Evolutionary conservation across 2,113 vertebrate genomes (phyloP), one percentile per base, ranked within the genome.

Genomic region (Stigmatopora argus): DNA sequence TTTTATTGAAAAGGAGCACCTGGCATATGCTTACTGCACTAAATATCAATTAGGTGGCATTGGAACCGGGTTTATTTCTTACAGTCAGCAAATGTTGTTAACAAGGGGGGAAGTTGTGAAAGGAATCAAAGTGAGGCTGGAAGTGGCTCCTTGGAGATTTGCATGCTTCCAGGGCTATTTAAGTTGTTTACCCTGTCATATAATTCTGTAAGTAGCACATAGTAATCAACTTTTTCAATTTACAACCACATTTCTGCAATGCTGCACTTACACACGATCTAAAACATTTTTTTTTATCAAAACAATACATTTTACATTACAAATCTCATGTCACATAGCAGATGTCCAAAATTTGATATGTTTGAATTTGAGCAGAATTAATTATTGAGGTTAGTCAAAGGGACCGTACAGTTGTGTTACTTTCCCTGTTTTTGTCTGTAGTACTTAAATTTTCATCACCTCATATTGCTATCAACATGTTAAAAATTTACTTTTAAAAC

Each of bases 1-100:
- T 53, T 23, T 23, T 13, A 26, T 9, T 19, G 14, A 62, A 31
- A 64, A 31, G 31, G 62, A 52, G 17, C 14, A 64, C 17, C 72
- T 78, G 69, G 84, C 81, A 81, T 87, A 87, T 85, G 86, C 69
- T 81, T 61, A 60, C 45, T 47, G 73, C 70, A 75, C 78, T 81
- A 81, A 77, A 78, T 69, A 78, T 71, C 63, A 19, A 77, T 79
- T 70, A 71, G 71, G 49, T 69, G 60, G 69, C 9, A n/a, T 48
- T 65, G 31, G 63, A 79, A 70, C 77, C 44, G 71, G 68, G 59
- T 73, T 75, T 77, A 73, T 81, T 85, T 77, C 49, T 68, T 78
- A 72, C 72, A 64, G 80, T 84, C 79, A 85, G 80, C 78, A 87
- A 51, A 80, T 83, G 84, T 64, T 71, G 63, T 68, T 79, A 79